Base-by-base conservation (phyloP, 2,113 vertebrate genomes). In the Platycercus adscitus region DNA sequence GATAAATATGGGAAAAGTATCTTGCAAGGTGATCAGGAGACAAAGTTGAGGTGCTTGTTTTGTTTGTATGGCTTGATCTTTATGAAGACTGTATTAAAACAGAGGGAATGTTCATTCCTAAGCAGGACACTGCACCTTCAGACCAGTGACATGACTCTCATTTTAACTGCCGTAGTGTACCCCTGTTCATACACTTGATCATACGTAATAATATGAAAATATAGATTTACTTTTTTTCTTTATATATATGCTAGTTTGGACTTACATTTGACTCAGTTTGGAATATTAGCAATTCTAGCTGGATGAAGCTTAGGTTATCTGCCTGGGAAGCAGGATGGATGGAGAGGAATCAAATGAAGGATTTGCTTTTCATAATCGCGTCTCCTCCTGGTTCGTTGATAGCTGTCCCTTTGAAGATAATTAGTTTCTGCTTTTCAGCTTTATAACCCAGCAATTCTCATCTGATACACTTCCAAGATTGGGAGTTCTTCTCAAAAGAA, bases 351-450 rank as follows among this genome's bases (percentile, higher is more conserved):
- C 88, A 66, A 69, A 53, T 66, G 72, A 29, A 76, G 68, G 68
- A 86, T 81, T 85, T 88, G 50, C 75, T 93, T 91, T 83, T 66
- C 49, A 73, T 86, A 50, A 82, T 47, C 46, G 7, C 5, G 46
- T 63, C 79, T 91, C 52, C 72, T 86, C 56, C 52, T 3, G 13
- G 81, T 70, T 73, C 1, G 6, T 24, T 77, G 81, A 41, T 79
- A 77, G 70, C 82, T 88, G 61, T 65, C 76, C 81, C 91, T 94
- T 88, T 95, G 85, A 95, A 90, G 91, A 90, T 77, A 91, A 89
- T 79, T 50, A 49, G 41, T 79, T 91, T 81, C 77, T 86, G 49
- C 4, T 77, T 77, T 83, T 82, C 80, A 60, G 84, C 72, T 82
- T 78, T 61, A 35, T 85, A 87, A 80, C 71, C 68, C 60, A 85